Evolutionary conservation across 2,113 vertebrate genomes (phyloP), one percentile per base, ranked within the genome.

Genomic region (Chrysemys picta): DNA sequence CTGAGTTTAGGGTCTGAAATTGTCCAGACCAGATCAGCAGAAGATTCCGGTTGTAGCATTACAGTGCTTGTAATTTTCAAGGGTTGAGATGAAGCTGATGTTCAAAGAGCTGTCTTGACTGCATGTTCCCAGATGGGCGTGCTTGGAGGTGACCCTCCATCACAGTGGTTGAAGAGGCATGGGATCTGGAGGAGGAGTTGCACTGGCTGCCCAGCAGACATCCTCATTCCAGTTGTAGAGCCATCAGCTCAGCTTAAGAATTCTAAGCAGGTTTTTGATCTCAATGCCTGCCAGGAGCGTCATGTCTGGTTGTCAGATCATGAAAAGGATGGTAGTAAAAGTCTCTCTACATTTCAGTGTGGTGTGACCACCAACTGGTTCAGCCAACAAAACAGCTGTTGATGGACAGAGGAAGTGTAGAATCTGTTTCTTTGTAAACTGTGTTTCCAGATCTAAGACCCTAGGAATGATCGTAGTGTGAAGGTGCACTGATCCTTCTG

Each of bases 41-140:
- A 13, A 42, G 38, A 38, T 69, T 49, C 56, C 80, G 31, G 14
- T 87, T 88, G 49, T 69, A 65, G 49, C 5, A 1, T 59, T 78
- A 47, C 2, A 0, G 54, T 65, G 80, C n/a, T 29, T 65, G 54
- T 49, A 29, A 17, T 29, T 65, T 88, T 53, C 31, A 0, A 1
- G 69, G n/a, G 10, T 29, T 29, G 10, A 78, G 27, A 6, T 45
- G 35, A 29, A 59, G 27, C 29, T 25, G 57, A n/a, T n/a, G 62
- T 19, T 69, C 65, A 72, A 17, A 38, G 69, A 79, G 24, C 80
- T 79, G 69, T 38, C 78, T 42, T 47, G 69, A 49, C 16, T 13
- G 8, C n/a, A n/a, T n/a, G 65, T n/a, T 88, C 29, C 22, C 2
- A 0, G 29, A 54, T 76, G 80, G 16, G 49, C 31, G 80, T 17